phyloP scores from a whole-genome alignment of 2,113 vertebrate species.

The Cettia cetti region DNA sequence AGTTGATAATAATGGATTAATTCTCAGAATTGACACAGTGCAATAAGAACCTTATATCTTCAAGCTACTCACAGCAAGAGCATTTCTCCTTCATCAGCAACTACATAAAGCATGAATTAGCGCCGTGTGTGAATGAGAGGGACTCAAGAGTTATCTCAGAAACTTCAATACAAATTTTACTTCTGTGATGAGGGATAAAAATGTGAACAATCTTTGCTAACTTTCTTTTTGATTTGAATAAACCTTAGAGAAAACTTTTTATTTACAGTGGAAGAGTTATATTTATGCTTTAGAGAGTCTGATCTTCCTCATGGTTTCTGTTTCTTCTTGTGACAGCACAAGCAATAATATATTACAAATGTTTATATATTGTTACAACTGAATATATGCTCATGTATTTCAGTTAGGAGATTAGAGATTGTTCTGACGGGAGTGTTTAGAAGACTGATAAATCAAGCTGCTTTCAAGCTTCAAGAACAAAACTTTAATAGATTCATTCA shows the following conservation, averaged over 20 bases:
- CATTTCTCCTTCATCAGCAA: neutral
- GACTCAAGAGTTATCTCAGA: neutral
- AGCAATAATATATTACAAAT: neutral
- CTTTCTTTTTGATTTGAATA: neutral
- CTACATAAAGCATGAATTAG: neutral
- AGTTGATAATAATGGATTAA: neutral
- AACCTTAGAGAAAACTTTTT: neutral
- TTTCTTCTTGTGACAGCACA: neutral
- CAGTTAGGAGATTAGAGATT: neutral
- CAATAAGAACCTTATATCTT: neutral
- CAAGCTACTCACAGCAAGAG: neutral
- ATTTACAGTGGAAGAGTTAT: neutral
- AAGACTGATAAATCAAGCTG: neutral
- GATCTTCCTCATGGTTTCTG: neutral
- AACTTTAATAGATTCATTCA: neutral
- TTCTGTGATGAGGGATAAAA: rapidly evolving
- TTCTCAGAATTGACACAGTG: neutral
- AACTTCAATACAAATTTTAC: neutral
- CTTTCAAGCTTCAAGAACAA: neutral
- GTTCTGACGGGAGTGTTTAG: neutral
- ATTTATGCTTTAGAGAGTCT: neutral
- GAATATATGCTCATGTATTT: neutral
- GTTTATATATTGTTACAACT: neutral
- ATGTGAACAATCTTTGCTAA: neutral
- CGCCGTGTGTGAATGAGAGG: neutral